Base-by-base conservation (phyloP, 2,113 vertebrate species). In the Gopherus evgoodei region DNA sequence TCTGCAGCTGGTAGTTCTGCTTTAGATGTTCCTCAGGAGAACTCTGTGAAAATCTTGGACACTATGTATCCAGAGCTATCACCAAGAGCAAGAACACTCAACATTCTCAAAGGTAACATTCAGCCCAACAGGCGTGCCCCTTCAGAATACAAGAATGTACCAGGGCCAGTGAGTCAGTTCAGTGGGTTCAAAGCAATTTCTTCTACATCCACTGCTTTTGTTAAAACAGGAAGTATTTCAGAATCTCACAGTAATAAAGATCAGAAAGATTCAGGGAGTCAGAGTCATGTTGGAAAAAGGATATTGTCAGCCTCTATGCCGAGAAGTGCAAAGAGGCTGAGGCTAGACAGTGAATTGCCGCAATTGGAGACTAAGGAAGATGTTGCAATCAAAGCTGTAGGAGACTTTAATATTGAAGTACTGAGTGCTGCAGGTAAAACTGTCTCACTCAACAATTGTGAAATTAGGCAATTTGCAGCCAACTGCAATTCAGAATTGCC, bases 41-140 rank as follows among this genome's bases (percentile, higher is more conserved):
- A 99, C 90, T 99, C 99, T 0, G 99, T 99, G 94, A 99, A 98
- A 94, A 99, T 99, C 81, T 93, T 99, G 11, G 99, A 99, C 93
- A 98, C 98, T 65, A 99, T 99, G 99, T 99, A 99, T 94, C 99
- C 99, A 13, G 99, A 99, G 84, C 96, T 99, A 3, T 99, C 99
- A 4, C 99, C 99, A 69, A 98, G 98, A 10, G 99, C 99, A 21
- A 98, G 99, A 78, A 99, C 99, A 19, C 98, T 99, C 62, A 99
- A 97, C 97, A 99, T 99, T 81, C 98, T 99, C 81, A 98, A 99
- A 90, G 99, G 99, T 29, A 99, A 99, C 27, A 98, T 99, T 82
- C 98, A 98, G n/a, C 98, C 99, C 14, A 90, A 93, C 10, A 97
- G 98, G 6, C 97, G 98, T 10, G 84, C 97, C 0, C 95, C 98